These are phyloP conservation scores for Marisa cornuarietis DNA, from an alignment of 1,140 invertebrate genomes.

Conservation along the genomic window DNA sequence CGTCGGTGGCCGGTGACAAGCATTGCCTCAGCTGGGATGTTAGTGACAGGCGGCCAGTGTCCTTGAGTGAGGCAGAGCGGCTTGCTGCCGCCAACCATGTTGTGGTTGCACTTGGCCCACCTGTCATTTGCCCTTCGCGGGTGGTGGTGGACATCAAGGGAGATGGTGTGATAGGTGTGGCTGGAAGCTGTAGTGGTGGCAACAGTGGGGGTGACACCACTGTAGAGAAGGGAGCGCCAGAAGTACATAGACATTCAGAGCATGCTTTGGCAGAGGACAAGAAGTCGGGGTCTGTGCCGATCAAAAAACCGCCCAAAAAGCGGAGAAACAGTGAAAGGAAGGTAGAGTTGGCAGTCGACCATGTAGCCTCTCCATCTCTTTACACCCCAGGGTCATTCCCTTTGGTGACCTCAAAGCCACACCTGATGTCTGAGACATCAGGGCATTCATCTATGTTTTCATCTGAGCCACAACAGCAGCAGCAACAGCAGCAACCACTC, in stretches of 20 bases:
- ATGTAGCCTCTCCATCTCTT: background rate
- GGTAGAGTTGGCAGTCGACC: constrained; percentile 9
- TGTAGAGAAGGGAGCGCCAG: background rate
- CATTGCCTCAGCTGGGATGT: background rate
- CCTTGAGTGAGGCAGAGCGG: constrained; percentile 13
- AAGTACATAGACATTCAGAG: no score
- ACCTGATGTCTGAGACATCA: no score
- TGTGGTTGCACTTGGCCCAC: constrained; percentile 20
- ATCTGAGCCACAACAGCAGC: background rate
- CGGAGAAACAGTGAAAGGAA: constrained; percentile 22
- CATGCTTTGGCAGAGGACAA: background rate
- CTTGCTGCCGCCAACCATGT: constrained; percentile 18
- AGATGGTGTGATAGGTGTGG: background rate
- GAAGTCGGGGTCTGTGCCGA: constrained; percentile 5
- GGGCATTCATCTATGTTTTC: background rate
- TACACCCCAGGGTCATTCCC: background rate
- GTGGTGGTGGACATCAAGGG: constrained; percentile 10
- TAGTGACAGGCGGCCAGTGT: constrained; percentile 7
- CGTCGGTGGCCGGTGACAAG: background rate
- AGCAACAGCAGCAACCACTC: constrained; percentile 13
- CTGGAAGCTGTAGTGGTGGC: background rate
- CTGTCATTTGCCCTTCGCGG: constrained; percentile 13
- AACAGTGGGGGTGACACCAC: background rate
- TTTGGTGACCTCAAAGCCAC: background rate
- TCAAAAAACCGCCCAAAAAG: constrained; percentile 30